Base-by-base conservation (phyloP, 2,797 vertebrate genomes). In the Karalla daura region DNA sequence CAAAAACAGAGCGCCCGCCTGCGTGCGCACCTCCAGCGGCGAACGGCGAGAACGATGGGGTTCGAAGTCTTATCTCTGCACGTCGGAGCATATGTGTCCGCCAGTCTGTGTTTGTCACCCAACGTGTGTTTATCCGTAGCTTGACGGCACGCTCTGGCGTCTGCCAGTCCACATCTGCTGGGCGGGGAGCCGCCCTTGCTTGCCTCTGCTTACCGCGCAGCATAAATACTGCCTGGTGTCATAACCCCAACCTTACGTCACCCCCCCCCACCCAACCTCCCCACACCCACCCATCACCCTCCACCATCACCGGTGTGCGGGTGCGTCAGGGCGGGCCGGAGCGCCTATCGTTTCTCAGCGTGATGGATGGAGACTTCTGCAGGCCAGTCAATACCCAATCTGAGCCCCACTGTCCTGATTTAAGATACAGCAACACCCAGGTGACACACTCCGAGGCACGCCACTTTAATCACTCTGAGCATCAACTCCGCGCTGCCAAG, bases 381-480 rank as follows among this genome's bases (percentile, higher is more conserved):
- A 11, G 86, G 66, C 86, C 86, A 92, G 90, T 92, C 91, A 92
- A 92, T 92, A 92, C 91, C 91, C 91, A 92, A 92, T 92, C 91
- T 91, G 88, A 89, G 87, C 78, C 74, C 78, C 86, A 89, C 88
- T 90, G 89, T 89, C 89, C 88, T 92, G 91, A 92, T 92, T 92
- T 92, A 92, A 92, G 90, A 91, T 90, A 88, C 86, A 89, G 86
- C 87, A 60, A 83, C 86, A 84, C 78, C 86, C 85, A 88, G 83
- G 89, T 90, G 89, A 90, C 89, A 88, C 85, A 77, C 81, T 86
- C 87, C 72, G 75, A 80, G 58, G 78, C 79, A 70, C 79, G 77
- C 78, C 88, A 87, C 88, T 90, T 91, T 89, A 92, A 91, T 91
- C 90, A 91, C 90, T 87, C 80, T 59, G 41, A 89, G 83, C 85